Evolutionary conservation across 2,888 invertebrate genomes (phyloP), one percentile per base, ranked within the genome.

Genomic region (Resseliella maxima): DNA sequence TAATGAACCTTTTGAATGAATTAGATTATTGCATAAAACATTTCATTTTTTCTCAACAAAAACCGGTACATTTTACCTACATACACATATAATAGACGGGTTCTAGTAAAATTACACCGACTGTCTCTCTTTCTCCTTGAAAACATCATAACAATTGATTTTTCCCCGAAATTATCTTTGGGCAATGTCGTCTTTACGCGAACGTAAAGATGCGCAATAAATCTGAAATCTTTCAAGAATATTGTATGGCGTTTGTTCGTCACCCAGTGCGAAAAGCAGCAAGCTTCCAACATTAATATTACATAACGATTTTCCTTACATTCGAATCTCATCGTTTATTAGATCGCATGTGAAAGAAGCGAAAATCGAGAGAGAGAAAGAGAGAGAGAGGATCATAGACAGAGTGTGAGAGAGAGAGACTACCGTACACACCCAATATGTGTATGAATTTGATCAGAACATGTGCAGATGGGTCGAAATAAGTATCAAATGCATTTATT

Each of bases 391-490:
- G n/a, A n/a, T n/a, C 50, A 50, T 18, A 50, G 18, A 50, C 2
- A 6, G 18, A 50, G 21, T 21, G 12, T 41, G 12, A 41, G 12
- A 41, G 41, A n/a, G n/a, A n/a, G n/a, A n/a, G n/a, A n/a, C n/a
- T n/a, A n/a, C n/a, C n/a, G n/a, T n/a, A n/a, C n/a, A n/a, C n/a
- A n/a, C n/a, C n/a, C 8, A 50, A 50, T 50, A 8, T 50, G 24
- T 24, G 24, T 24, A 31, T 15, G 72, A 31, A n/a, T 83, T 83
- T 36, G 83, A 83, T 83, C 24, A 12, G n/a, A 83, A 83, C 83
- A 83, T 83, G 83, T 36, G 83, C 83, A 38, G 83, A 83, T 83
- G 38, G 36, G 24, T n/a, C 24, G 38, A n/a, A 38, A 27, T 8
- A 64, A 54, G n/a, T 5, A 54, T 5, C 54, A 18, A 54, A 21